These are phyloP conservation scores for Tanytarsus gracilentus DNA, from an alignment of 2,888 invertebrate genomes.

Conservation along the genomic window DNA sequence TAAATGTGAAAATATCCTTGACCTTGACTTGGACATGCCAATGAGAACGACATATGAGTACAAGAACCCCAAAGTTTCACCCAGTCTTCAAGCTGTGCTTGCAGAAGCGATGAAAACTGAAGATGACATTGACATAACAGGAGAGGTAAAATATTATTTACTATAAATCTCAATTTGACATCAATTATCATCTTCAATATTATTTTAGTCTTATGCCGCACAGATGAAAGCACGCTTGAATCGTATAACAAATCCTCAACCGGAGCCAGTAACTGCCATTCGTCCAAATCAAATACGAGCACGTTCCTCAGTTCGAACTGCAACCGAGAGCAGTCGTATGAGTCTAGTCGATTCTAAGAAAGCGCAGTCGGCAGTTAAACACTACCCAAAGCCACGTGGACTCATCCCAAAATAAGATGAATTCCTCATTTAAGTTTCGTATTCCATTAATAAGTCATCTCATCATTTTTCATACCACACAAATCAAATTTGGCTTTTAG, in stretches of 20 bases:
- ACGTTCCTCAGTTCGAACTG: slow-evolving; percentile 36
- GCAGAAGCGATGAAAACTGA: slow-evolving; percentile 44
- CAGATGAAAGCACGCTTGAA: slow-evolving; percentile 36
- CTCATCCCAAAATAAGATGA: slow-evolving; percentile 40
- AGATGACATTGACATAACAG: slow-evolving; percentile 43
- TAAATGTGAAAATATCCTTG: slow-evolving; percentile 42
- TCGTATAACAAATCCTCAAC: slow-evolving; percentile 40
- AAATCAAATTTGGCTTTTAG: background rate
- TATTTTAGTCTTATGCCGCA: slow-evolving; percentile 22
- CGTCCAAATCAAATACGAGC: slow-evolving; percentile 34
- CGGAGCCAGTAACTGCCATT: slow-evolving; percentile 31
- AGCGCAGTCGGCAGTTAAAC: slow-evolving; percentile 38
- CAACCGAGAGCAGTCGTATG: slow-evolving; percentile 29
- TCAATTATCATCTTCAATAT: slow-evolving; percentile 2
- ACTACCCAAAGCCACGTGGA: slow-evolving; percentile 42
- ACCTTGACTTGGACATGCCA: slow-evolving; percentile 44
- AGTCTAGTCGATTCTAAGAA: slow-evolving; percentile 35
- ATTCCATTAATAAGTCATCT: slow-evolving; percentile 11
- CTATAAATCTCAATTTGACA: background rate
- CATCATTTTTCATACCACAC: slow-evolving; percentile 12
- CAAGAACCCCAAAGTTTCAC: slow-evolving; percentile 42
- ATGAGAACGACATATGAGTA: slow-evolving; percentile 44
- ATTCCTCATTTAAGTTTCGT: slow-evolving; percentile 28
- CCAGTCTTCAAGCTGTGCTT: slow-evolving; percentile 42
- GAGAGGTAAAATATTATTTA: slow-evolving; percentile 31